Base-by-base conservation (phyloP, 2,113 vertebrate genomes). In the Piliocolobus tephrosceles region DNA sequence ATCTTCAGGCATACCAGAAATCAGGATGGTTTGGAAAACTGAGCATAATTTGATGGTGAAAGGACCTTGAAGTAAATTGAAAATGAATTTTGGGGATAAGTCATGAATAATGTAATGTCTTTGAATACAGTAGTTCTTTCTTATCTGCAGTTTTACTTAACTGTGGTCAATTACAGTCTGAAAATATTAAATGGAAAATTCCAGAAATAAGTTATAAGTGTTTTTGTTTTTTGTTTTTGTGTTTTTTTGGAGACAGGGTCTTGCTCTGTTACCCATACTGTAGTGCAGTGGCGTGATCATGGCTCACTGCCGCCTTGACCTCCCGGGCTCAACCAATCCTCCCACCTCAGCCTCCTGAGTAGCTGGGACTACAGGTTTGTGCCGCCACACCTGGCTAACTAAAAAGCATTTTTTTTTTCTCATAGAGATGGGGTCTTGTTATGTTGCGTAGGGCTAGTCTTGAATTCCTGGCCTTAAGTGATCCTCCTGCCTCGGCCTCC, bases 31-130 rank as follows among this genome's bases (percentile, higher is more conserved):
- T 86, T 73, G 84, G 88, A 78, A 92, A 30, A 81, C 20, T 88
- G 50, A 91, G 27, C 38, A 81, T 91, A 95, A 97, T 95, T 94
- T 91, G 78, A 35, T 93, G 23, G 50, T 93, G 40, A 88, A 66
- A 95, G 92, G 70, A 85, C 55, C 20, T 61, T 82, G 22, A 92
- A 84, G 70, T 93, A 94, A 90, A 89, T 79, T 50, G 75, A 90
- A 45, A 93, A 70, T 82, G 47, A 61, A 64, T 92, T 95, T 82
- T 86, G 72, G 57, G 57, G 73, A 78, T 89, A 91, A 89, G 17
- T 50, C 73, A 50, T 64, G 81, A 72, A 92, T 76, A 88, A 45
- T 83, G 1, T 92, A 89, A 70, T 86, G 57, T 20, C 27, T 90
- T 95, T 92, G 57, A 76, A 47, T 94, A 52, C 8, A 78, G 43